phyloP scores from a whole-genome alignment of 2,113 vertebrate genomes.

The Amia ocellicauda region DNA sequence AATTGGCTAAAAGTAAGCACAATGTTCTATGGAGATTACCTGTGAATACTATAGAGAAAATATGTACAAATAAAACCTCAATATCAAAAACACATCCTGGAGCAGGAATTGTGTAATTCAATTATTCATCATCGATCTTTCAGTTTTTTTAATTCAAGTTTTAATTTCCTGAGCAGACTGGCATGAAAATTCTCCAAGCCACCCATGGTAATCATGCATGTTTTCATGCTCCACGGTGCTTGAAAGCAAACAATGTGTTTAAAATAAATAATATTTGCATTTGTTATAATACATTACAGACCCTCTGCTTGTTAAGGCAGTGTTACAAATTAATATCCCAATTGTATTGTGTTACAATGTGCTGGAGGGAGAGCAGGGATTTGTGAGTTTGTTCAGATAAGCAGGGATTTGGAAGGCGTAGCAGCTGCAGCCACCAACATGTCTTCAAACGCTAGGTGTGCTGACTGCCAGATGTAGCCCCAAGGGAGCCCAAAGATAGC shows the following conservation, averaged over 20 bases:
- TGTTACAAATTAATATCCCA: constrained; percentile 48
- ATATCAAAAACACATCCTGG: not conserved
- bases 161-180: constrained; percentile 42
- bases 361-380: constrained; percentile 35
- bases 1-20: too few relatives aligned
- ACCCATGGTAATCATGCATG: constrained; percentile 13
- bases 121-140: constrained; percentile 26
- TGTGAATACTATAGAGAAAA: constrained; percentile 31
- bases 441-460: constrained; percentile 9
- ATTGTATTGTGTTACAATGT: constrained; percentile 28
- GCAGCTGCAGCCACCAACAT: constrained; percentile 44
- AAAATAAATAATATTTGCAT: constrained; percentile 32
- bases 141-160: constrained; percentile 29
- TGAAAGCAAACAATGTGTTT: constrained; percentile 26
- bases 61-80: constrained; percentile 10
- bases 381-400: constrained; percentile 27
- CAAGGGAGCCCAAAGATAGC: constrained; percentile 23
- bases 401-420: constrained; percentile 26
- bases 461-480: constrained; percentile 45
- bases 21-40: constrained; percentile 48
- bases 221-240: constrained; percentile 34
- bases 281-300: constrained; percentile 25
- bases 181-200: constrained; percentile 38
- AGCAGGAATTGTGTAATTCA: not conserved
- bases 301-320: constrained; percentile 26